These are phyloP conservation scores for Myanophis thanlyinensis DNA, from an alignment of 2,113 vertebrate species.

Conservation along the genomic window DNA sequence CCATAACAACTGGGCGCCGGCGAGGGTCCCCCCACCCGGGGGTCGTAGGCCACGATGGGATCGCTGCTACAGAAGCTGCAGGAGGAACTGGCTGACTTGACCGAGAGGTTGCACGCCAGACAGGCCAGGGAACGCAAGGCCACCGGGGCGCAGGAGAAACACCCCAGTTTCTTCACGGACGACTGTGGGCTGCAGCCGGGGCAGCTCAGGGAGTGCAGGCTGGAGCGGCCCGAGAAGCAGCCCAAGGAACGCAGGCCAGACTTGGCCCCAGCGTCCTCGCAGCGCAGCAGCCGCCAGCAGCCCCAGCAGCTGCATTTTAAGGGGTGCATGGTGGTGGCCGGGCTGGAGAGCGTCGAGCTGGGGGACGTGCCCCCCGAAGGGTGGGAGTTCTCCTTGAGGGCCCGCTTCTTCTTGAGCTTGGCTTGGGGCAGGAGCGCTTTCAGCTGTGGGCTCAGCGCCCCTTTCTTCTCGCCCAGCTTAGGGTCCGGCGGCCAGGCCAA, in stretches of 20 bases:
- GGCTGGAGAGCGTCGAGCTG: conserved; percentile 70
- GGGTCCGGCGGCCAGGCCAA: conserved; percentile 63
- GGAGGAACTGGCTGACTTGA: conserved; percentile 77
- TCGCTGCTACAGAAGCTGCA: conserved; percentile 87
- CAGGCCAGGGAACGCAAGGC: conserved; percentile 70
- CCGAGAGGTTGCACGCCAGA: conserved; percentile 75
- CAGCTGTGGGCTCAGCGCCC: conserved; percentile 50
- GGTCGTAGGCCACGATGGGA: conserved; percentile 82
- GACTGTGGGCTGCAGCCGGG: conserved; percentile 72
- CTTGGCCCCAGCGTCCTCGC: conserved; percentile 63
- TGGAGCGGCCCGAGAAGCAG: conserved; percentile 73
- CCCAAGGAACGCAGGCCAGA: conserved; percentile 71
- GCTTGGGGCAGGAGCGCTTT: conserved; percentile 13
- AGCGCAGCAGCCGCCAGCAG: conserved; percentile 78
- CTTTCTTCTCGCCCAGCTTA: conserved; percentile 36
- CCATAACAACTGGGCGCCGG: conserved; percentile 64
- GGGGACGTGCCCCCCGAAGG: conserved; percentile 38
- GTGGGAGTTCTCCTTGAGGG: conserved; percentile 72
- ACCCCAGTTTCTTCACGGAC: conserved; percentile 73
- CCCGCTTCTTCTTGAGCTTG: conserved; percentile 59
- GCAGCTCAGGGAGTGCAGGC: conserved; percentile 70
- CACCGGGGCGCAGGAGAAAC: conserved; percentile 70
- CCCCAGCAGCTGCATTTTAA: conserved; percentile 69
- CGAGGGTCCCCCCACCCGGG: conserved; percentile 67
- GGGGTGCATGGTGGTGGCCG: conserved; percentile 75